A percentile compares a stretch with the other conserved stretches of the same genome.
Evolutionary conservation across 2,113 vertebrate genomes (phyloP).

Genomic region (Leptodactylus fuscus): DNA sequence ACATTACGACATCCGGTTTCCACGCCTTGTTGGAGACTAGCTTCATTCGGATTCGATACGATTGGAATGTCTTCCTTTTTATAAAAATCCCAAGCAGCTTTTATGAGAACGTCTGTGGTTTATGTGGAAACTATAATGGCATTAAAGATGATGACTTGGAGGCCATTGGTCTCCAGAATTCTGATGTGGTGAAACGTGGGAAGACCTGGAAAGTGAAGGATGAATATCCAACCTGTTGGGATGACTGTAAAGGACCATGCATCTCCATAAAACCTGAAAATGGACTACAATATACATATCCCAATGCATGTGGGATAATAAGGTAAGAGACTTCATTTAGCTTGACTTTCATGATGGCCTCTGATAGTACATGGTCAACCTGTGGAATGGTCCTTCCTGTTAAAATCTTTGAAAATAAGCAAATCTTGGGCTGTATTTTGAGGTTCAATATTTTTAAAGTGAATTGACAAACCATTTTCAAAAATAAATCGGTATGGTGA

Average conservation of each 20-base stretch:
- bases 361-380: too few species aligned
- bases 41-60: constrained; percentile 75
- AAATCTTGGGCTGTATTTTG: too few species aligned
- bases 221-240: not conserved
- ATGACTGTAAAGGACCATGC: not conserved
- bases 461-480: too few species aligned
- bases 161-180: rapidly evolving
- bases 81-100: constrained; percentile 65
- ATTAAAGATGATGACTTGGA: constrained; percentile 40
- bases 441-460: too few species aligned
- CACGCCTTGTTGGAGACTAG: constrained; percentile 64
- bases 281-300: rapidly evolving
- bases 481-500: too few species aligned
- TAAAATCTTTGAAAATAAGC: too few species aligned
- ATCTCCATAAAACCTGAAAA: rapidly evolving
- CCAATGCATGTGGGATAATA: constrained; percentile 16
- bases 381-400: too few species aligned
- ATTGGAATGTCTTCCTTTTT: constrained; percentile 73
- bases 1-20: constrained; percentile 68
- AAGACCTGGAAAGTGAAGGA: constrained; percentile 62
- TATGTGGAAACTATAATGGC: constrained; percentile 67
- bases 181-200: constrained; percentile 27
- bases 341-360: too few species aligned
- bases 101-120: constrained; percentile 49
- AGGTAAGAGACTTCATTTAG: constrained; percentile 17